Conservation (phyloP, 2,113 vertebrate genomes). For the Mesoclemmys tuberculata region DNA sequence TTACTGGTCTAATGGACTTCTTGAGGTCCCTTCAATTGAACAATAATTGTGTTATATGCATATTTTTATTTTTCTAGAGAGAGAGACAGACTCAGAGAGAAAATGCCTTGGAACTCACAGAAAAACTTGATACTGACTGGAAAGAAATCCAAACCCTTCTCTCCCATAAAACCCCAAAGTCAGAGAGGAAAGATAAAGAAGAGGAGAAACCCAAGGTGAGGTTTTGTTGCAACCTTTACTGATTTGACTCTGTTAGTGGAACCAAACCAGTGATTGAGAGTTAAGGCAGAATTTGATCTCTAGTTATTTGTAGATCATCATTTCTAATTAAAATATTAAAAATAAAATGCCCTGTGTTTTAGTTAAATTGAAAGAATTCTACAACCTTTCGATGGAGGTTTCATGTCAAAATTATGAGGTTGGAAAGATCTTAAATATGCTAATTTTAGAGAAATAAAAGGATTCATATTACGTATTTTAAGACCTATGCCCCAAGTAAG, state of each 20-base stretch:
- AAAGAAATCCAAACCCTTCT: slow-evolving; percentile 90
- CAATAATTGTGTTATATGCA: neutral
- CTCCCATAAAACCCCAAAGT: slow-evolving; percentile 80
- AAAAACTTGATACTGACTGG: slow-evolving; percentile 96
- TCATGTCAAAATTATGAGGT: neutral
- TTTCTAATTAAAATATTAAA: neutral
- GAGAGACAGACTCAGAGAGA: slow-evolving; percentile 90
- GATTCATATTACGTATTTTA: neutral
- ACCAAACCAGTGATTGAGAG: neutral
- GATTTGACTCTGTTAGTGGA: neutral
- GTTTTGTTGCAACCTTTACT: neutral
- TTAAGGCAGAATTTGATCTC: neutral
- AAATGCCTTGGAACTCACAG: slow-evolving; percentile 90
- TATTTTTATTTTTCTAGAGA: slow-evolving; percentile 76
- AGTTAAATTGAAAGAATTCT: neutral
- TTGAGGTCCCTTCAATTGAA: too few relatives aligned
- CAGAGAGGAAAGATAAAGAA: slow-evolving; percentile 68
- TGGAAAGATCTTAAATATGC: neutral
- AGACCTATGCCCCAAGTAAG: neutral
- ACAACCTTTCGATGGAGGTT: neutral
- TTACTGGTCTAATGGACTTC: too few relatives aligned
- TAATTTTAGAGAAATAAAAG: neutral
- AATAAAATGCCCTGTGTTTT: neutral
- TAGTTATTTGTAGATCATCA: neutral
- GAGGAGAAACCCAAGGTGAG: slow-evolving; percentile 87